Conservation (phyloP, 1,140 invertebrate genomes). For the Eufriesea mexicana region DNA sequence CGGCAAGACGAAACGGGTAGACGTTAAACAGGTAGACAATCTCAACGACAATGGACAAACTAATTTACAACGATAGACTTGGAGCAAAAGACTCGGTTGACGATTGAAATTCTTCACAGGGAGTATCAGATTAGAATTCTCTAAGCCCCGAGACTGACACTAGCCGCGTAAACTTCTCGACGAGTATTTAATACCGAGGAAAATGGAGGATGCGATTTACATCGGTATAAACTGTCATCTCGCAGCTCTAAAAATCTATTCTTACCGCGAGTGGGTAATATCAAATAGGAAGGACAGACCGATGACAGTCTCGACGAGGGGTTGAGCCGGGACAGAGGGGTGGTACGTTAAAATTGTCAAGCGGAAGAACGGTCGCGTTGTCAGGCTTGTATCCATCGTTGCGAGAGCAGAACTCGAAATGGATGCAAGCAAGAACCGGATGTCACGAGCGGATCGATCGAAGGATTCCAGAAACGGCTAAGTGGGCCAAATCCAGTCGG, state of each 20-base stretch:
- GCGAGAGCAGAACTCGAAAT: conserved; percentile 35
- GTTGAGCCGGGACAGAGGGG: neutral
- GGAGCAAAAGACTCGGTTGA: no score
- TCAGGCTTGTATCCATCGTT: conserved; percentile 25
- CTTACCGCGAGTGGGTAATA: neutral
- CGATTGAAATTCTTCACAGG: no score
- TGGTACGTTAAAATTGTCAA: conserved; percentile 51
- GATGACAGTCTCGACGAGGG: conserved; percentile 13
- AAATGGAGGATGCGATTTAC: no score
- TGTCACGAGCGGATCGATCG: conserved; percentile 56
- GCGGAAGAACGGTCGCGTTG: conserved; percentile 39
- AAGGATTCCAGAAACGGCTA: conserved; percentile 48
- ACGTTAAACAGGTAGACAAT: no score
- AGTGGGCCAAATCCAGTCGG: conserved; percentile 55
- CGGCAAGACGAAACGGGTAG: no score
- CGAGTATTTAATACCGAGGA: no score
- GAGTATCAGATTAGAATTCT: no score
- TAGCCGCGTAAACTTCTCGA: no score
- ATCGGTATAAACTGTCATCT: neutral
- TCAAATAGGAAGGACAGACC: neutral
- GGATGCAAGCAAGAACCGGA: conserved; percentile 43
- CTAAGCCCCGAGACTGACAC: no score
- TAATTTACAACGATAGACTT: no score
- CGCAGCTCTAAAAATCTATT: conserved; percentile 20
- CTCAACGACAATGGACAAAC: no score